Evolutionary conservation across 1,140 invertebrate genomes (phyloP), one percentile per base, ranked within the genome.

Genomic region (Drosophila rufa): DNA sequence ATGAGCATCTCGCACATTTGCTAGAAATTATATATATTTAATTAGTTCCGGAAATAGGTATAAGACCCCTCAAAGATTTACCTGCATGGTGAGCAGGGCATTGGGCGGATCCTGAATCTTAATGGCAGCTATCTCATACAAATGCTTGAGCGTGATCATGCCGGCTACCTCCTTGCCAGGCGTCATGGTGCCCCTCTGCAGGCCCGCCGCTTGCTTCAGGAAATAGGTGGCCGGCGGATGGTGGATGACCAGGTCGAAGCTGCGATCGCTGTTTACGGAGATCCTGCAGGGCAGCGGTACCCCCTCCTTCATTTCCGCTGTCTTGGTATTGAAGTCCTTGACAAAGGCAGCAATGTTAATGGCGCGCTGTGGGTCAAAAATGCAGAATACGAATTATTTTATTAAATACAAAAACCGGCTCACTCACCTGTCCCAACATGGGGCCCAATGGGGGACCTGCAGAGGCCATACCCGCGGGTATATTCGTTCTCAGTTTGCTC

Each of bases 81-180:
- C 92, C 70, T 93, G 59, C 83, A 94, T 85, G 36, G 73, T 93
- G 12, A 95, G 89, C 30, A 95, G 93, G 62, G 96, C 94, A 77
- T 96, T 94, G 12, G 95, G 93, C 27, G 97, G 96, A 94, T 99
- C 99, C 93, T 97, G 92, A 15, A 95, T 94, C 94, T 99, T 99
- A 4, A 99, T 97, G 93, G 96, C 95, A 0, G 99, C 99, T 91
- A 99, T 99, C 95, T 99, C 99, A 94, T 99, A 99, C 36, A 99
- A 93, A 94, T 99, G 99, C 93, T 99, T 99, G 0, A 98, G 89
- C 2, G 98, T 98, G 55, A 99, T 95, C 94, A 96, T 99, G 0
- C 99, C 99, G 85, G 95, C 95, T 17, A 96, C 93, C 94, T 99
- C 98, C 77, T 93, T 94, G 95, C 97, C 95, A 84, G 95, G 95